phyloP scores from a whole-genome alignment of 2,113 vertebrate species.

The Oceanodroma tethys region DNA sequence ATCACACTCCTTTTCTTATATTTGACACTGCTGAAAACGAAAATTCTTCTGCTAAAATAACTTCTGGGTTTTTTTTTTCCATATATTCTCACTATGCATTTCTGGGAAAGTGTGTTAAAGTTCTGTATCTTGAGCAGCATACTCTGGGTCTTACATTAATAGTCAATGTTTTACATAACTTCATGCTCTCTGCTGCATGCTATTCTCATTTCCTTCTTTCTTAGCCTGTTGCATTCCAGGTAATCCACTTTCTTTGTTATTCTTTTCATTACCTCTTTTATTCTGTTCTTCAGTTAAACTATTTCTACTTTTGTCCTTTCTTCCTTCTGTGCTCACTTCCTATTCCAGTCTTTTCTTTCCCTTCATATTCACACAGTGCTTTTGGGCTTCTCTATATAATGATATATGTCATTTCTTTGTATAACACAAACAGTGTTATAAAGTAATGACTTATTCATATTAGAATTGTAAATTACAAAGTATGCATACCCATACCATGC shows the following conservation, averaged over 20 bases:
- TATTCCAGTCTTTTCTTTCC: background rate
- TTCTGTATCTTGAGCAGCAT: background rate
- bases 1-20: background rate
- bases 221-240: background rate
- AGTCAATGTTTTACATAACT: background rate
- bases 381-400: background rate
- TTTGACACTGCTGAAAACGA: background rate
- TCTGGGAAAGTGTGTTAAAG: background rate
- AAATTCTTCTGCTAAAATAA: background rate
- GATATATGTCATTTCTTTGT: background rate
- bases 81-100: background rate
- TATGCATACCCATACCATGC: background rate
- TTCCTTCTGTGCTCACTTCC: background rate
- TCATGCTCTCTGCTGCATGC: background rate
- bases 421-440: background rate
- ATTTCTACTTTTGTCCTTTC: background rate
- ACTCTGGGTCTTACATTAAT: background rate
- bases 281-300: background rate
- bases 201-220: background rate
- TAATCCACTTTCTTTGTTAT: background rate
- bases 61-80: background rate
- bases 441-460: background rate
- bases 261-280: background rate
- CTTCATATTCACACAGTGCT: background rate
- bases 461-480: background rate